These are phyloP conservation scores for Papilio glaucus DNA, from an alignment of 1,140 invertebrate species.

Conservation along the genomic window DNA sequence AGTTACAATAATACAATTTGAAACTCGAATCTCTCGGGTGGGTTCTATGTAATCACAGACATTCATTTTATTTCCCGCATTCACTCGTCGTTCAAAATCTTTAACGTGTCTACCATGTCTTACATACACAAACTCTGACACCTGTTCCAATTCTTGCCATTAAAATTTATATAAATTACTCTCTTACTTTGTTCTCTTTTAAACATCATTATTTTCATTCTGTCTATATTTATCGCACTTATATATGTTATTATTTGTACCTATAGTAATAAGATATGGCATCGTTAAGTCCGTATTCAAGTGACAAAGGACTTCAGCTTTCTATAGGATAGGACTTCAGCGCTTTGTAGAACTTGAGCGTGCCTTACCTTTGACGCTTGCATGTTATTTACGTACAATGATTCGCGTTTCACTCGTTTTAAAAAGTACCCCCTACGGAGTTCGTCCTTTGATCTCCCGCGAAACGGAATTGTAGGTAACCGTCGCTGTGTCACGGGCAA, in stretches of 20 bases:
- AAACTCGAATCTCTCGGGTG: constrained; percentile 10
- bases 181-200: too few species aligned
- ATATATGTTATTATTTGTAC: background rate
- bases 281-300: constrained; percentile 17
- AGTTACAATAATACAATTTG: constrained; percentile 12
- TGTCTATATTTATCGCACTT: background rate
- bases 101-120: too few species aligned
- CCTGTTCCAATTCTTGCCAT: too few species aligned
- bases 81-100: too few species aligned
- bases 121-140: too few species aligned
- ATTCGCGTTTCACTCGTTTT: constrained; percentile 51
- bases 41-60: background rate
- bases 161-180: too few species aligned
- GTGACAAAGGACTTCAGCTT: constrained; percentile 22
- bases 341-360: constrained; percentile 37
- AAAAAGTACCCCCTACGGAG: constrained; percentile 49
- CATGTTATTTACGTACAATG: constrained; percentile 52
- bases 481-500: constrained; percentile 20
- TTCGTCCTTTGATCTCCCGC: constrained; percentile 56
- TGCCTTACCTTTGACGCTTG: constrained; percentile 47
- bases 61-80: too few species aligned
- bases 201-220: too few species aligned
- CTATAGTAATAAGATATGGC: background rate
- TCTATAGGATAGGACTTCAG: constrained; percentile 10
- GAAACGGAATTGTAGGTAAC: constrained; percentile 42